phyloP scores from a whole-genome alignment of 64 coral and sea anemone species.

The Dendrophyllia cribrosa region DNA sequence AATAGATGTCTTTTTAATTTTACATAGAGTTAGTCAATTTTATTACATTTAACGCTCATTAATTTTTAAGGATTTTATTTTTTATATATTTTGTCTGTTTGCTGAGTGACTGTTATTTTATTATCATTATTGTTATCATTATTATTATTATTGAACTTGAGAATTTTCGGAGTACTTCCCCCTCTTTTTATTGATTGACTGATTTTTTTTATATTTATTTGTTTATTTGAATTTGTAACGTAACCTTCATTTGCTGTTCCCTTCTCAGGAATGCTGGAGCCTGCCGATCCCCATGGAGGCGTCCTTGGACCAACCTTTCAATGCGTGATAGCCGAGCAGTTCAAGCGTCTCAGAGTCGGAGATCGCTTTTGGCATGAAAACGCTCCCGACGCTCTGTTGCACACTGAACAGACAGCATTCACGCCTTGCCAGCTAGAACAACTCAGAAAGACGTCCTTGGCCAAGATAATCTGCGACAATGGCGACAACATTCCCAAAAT shows the following conservation, averaged over 20 bases:
- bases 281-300: background rate
- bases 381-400: background rate
- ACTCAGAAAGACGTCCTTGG: conserved; percentile 38
- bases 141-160: no score
- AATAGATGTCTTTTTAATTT: no score
- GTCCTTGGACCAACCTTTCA: conserved; percentile 46
- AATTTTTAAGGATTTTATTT: no score
- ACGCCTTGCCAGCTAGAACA: conserved; percentile 46
- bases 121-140: no score
- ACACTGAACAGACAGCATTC: conserved; percentile 25
- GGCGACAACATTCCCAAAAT: background rate
- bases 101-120: no score
- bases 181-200: no score
- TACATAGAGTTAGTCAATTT: no score
- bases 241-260: background rate
- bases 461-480: conserved; percentile 70
- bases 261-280: conserved; percentile 5
- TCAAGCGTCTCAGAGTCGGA: conserved; percentile 29
- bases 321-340: conserved; percentile 56
- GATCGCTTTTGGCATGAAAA: conserved; percentile 89
- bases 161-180: no score
- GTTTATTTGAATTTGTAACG: background rate
- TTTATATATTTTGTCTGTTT: no score
- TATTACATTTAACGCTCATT: no score
- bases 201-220: background rate